Evolutionary conservation across 2,113 vertebrate genomes (phyloP), one percentile per base, ranked within the genome.

Genomic region (Chrysochloris asiatica): DNA sequence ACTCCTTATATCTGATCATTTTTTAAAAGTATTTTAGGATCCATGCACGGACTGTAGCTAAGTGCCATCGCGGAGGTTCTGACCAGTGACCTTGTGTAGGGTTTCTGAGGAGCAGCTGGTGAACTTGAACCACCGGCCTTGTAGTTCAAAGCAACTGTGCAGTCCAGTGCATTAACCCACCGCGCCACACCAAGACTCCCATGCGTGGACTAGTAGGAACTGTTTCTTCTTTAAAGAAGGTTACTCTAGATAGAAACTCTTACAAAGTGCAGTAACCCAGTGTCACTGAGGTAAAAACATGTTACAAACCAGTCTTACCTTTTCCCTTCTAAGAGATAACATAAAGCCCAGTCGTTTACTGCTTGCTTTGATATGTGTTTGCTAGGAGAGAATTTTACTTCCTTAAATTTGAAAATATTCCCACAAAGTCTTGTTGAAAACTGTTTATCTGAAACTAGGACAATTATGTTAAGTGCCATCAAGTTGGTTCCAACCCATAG

Each of bases 251-350:
- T 77, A 75, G 65, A 43, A 87, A 93, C 30, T 78, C 41, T 93
- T 89, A 28, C 76, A 73, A 93, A 93, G 67, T 93, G 2, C 10
- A 87, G 17, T 82, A 95, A 63, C 38, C 67, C 86, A 88, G 43
- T 78, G 50, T 59, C 48, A 79, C 48, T 59, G 54, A n/a, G 79
- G 13, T 67, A 63, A 26, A 71, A 91, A n/a, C 94, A 80, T 87
- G 38, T 2, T 67, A 73, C 28, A 83, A 52, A 50, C 90, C n/a
- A 79, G 6, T 84, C 43, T 89, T 83, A 84, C 19, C 52, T 17
- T 47, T 12, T 83, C 4, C 13, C 87, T 33, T 85, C 56, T 79
- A 38, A 59, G 38, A 30, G 76, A 71, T 90, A 80, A 43, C n/a
- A 69, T 63, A 81, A 92, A 88, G 22, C 48, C 12, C 17, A 59